Base-by-base conservation (phyloP, 2,113 vertebrate genomes). In the Lycaon pictus region DNA sequence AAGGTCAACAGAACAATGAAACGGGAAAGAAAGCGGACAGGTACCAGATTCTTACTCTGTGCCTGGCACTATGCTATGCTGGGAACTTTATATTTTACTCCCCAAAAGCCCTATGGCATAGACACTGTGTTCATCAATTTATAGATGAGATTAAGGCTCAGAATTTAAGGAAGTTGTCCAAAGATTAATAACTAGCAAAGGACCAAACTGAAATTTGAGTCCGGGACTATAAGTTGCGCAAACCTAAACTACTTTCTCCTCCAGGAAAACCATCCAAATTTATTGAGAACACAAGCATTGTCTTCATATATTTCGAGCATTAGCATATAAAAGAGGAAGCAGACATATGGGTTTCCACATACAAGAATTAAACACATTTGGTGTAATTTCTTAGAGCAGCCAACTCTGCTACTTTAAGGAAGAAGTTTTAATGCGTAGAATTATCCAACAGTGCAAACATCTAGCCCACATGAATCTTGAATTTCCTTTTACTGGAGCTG, bases 111-210 rank as follows among this genome's bases (percentile, higher is more conserved):
- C 53, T 88, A 3, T 53, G 7, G 4, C 29, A 20, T 81, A 32
- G 51, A 17, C 15, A 2, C 5, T 62, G 0, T 55, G 19, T 37
- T 69, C 56, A 48, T 69, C 35, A 93, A 7, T 67, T 77, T 32
- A 48, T 62, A 69, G 23, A 77, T 32, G 25, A 74, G 58, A 65
- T 6, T 23, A 48, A 76, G 55, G 25, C 2, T 55, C 23, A 23
- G 63, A 86, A 86, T 67, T 62, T 63, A 80, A 97, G 69, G 69
- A 95, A 80, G 22, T 65, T 76, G 15, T n/a, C 25, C 56, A 69
- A 72, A 90, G 37, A 84, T 22, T 65, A 53, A 76, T 37, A 43
- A 22, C 62, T 25, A 65, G 62, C 20, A 53, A 69, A 88, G 22
- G 56, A 37, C n/a, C 89, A 80, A 25, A 63, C n/a, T 53, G 67